These are phyloP conservation scores for Aleadryas rufinucha DNA, from an alignment of 2,113 vertebrate species.

Conservation along the genomic window DNA sequence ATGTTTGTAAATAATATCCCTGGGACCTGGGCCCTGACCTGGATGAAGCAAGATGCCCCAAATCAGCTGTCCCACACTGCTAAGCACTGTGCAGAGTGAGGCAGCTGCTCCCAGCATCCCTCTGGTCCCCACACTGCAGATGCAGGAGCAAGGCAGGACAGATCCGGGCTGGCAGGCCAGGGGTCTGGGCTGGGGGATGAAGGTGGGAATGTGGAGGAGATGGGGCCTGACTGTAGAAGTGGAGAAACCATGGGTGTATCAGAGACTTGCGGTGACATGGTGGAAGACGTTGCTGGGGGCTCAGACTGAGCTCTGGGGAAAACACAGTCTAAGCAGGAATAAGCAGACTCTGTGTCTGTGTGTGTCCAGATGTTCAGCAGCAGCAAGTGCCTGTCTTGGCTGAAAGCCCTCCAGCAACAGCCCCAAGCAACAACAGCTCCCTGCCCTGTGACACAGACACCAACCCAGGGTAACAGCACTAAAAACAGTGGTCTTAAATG, in stretches of 20 bases:
- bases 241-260: neutral
- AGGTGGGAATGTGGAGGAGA: neutral
- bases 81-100: fast-evolving
- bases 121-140: neutral
- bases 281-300: neutral
- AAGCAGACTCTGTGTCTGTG: neutral
- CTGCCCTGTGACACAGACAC: neutral
- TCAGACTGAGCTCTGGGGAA: neutral
- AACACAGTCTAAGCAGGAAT: neutral
- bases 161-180: fast-evolving
- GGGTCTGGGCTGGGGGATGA: neutral
- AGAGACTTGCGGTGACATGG: fast-evolving
- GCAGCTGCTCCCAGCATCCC: neutral
- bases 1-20: neutral
- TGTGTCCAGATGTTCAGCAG: neutral
- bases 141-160: neutral
- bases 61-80: neutral
- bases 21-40: neutral
- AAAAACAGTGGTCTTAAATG: neutral
- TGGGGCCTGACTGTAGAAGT: neutral
- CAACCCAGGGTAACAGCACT: neutral
- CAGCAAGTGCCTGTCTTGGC: neutral
- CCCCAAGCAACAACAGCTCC: neutral
- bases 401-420: neutral
- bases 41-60: neutral